Percentiles rank a stretch among this genome's conserved stretches.
These are phyloP conservation scores for Varecia variegata DNA, from an alignment of 2,797 vertebrate genomes.

Conservation along the genomic window DNA sequence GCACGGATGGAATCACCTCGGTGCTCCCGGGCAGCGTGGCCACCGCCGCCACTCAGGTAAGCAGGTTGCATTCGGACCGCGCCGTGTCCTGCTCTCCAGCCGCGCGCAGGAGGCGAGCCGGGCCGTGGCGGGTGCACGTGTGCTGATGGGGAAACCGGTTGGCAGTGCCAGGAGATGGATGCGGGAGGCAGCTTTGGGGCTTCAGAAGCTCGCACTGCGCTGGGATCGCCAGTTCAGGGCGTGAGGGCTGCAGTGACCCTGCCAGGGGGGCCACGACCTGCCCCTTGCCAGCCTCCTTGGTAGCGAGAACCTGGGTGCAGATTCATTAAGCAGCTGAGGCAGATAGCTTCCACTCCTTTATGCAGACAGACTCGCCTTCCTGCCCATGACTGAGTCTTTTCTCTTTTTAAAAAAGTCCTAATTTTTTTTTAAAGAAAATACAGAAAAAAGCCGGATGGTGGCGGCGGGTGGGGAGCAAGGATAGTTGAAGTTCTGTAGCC, in stretches of 20 bases:
- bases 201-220: constrained; percentile 69
- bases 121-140: constrained; percentile 71
- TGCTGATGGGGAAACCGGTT: constrained; percentile 68
- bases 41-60: constrained; percentile 69
- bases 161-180: constrained; percentile 54
- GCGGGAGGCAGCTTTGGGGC: constrained; percentile 70
- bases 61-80: not conserved
- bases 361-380: not conserved
- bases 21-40: constrained; percentile 89
- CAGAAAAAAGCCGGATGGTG: not conserved
- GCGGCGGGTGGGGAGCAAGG: not conserved
- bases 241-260: not conserved
- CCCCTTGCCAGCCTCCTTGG: not conserved
- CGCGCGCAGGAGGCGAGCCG: not conserved
- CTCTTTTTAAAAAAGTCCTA: not conserved
- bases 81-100: constrained; percentile 4
- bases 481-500: not conserved
- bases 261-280: not conserved
- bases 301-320: not conserved
- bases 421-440: not conserved
- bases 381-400: not conserved
- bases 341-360: not conserved
- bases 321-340: not conserved
- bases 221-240: constrained; percentile 36
- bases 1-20: constrained; percentile 94